Evolutionary conservation across 2,113 vertebrate genomes (phyloP), one percentile per base, ranked within the genome.

Genomic region (Trachemys scripta): DNA sequence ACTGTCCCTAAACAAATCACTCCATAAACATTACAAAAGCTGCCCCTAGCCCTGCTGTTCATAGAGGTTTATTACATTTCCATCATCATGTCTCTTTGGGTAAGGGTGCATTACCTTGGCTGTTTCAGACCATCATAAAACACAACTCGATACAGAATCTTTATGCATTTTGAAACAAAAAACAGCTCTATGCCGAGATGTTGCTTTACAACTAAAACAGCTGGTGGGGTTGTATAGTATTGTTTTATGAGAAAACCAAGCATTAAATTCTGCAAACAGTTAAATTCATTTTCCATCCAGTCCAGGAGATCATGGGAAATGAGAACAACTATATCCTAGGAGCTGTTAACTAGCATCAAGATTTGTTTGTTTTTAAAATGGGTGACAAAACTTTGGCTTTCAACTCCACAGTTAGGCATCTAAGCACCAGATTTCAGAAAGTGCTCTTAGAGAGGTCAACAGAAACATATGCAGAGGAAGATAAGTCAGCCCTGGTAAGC

Each of bases 91-190:
- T 91, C 53, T 72, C 88, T 94, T 83, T 83, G 91, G 90, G 94
- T 75, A 93, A 92, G 65, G 90, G 88, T 84, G 84, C 31, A 51
- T 92, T 38, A 11, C n/a, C 88, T 35, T 91, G 90, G 94, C 88
- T 95, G 92, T 97, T 95, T 72, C 84, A 86, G 91, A 92, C 83
- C 94, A 89, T 91, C 96, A 88, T 92, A 92, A 96, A 57, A 94
- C 11, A 75, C 91, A 86, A 79, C 75, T 86, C 95, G 88, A 94
- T 90, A 96, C 90, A 2, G 94, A 94, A 91, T 92, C 92, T 82
- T 57, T 82, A 56, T 0, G 80, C 84, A 82, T 42, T 87, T 86
- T 85, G 94, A 82, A 85, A 87, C 80, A 75, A 35, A 16, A 16
- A 65, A 6, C 92, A 92, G 92, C 89, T 91, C 81, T 90, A 93